A percentile compares a stretch with the other conserved stretches of the same genome.
Evolutionary conservation across 2,797 vertebrate species (phyloP).

Genomic region (Spatula versicolor): DNA sequence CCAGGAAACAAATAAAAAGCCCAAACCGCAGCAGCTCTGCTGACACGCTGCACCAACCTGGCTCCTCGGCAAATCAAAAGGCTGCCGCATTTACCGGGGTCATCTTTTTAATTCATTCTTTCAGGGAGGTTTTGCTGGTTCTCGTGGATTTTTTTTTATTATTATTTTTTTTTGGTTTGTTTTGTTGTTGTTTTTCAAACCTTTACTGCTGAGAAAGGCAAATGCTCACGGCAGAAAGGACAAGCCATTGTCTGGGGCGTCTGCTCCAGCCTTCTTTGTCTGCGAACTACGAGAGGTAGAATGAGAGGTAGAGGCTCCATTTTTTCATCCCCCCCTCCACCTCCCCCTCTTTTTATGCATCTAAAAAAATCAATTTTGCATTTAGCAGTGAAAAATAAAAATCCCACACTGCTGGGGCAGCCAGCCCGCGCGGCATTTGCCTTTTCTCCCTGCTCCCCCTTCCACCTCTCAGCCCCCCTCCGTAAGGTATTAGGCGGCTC

Average conservation of each 20-base stretch:
- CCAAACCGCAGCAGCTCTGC: slow-evolving; percentile 27
- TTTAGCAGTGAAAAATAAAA: slow-evolving; percentile 39
- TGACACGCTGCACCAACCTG: slow-evolving; percentile 58
- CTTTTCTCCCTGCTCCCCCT: slow-evolving; percentile 55
- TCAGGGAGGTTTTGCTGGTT: not conserved
- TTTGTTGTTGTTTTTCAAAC: not conserved
- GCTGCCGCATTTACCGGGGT: slow-evolving; percentile 53
- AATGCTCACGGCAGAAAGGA: slow-evolving; percentile 31
- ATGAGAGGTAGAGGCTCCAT: not conserved
- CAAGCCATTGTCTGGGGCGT: slow-evolving; percentile 38
- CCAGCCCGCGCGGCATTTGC: slow-evolving; percentile 31
- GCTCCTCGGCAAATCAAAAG: slow-evolving; percentile 62
- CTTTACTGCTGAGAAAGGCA: slow-evolving; percentile 62
- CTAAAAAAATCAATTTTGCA: slow-evolving; percentile 40
- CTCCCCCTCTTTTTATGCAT: not conserved
- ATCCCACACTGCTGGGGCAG: not conserved
- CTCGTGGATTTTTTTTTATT: not conserved
- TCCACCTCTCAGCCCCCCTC: not conserved
- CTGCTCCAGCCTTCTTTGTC: slow-evolving; percentile 59
- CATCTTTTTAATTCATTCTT: slow-evolving; percentile 58
- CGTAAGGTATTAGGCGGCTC: slow-evolving; percentile 53
- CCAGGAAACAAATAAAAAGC: slow-evolving; percentile 61
- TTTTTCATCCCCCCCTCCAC: not conserved
- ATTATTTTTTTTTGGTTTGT: not conserved
- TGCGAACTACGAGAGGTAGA: not conserved